phyloP scores from a whole-genome alignment of 2,113 vertebrate species.

The Clarias gariepinus region DNA sequence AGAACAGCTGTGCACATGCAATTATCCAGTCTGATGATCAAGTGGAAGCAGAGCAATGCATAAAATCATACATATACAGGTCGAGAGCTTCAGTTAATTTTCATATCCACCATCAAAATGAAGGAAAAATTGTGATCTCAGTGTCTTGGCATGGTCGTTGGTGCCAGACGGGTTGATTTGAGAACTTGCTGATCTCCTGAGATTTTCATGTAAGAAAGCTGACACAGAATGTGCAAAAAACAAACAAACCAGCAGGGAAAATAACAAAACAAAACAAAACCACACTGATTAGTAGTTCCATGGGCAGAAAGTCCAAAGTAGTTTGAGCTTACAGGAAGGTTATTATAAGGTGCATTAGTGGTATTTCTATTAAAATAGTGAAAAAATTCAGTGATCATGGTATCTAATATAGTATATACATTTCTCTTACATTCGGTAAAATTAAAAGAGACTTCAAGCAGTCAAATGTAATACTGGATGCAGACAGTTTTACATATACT shows the following conservation, averaged over 20 bases:
- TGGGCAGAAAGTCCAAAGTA: neutral
- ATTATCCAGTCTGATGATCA: neutral
- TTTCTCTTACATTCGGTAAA: neutral
- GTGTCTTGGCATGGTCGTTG: neutral
- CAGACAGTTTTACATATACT: neutral
- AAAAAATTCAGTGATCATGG: neutral
- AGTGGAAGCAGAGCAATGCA: neutral
- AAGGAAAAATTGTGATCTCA: neutral
- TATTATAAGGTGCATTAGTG: neutral
- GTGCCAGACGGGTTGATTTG: neutral
- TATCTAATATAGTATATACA: neutral
- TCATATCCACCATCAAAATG: neutral
- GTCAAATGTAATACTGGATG: neutral
- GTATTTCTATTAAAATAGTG: neutral
- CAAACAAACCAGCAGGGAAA: neutral
- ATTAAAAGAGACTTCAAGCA: neutral
- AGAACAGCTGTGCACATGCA: neutral
- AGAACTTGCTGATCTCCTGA: slow-evolving; percentile 8
- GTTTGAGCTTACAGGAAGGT: neutral
- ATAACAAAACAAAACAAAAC: neutral
- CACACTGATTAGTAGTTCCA: neutral
- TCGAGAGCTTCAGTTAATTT: neutral
- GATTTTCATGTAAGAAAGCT: neutral
- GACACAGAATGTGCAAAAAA: slow-evolving; percentile 1
- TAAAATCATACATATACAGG: neutral